phyloP scores from a whole-genome alignment of 2,888 invertebrate genomes.

The Clistopyga incitator region DNA sequence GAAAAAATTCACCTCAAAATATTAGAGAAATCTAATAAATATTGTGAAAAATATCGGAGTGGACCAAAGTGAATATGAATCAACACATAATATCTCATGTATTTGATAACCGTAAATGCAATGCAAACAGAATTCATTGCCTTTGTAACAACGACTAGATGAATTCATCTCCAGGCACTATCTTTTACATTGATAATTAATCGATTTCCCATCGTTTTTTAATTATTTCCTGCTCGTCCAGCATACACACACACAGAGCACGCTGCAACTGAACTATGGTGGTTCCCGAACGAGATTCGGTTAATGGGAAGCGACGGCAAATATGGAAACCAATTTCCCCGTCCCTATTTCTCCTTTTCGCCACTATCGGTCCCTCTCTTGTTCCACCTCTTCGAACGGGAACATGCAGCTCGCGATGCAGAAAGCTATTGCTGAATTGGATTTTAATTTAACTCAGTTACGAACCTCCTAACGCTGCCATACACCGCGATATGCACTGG shows the following conservation, averaged over 20 bases:
- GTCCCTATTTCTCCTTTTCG: conserved; percentile 6
- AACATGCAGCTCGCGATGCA: conserved; percentile 40
- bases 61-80: too few species aligned
- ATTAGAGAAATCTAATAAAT: too few species aligned
- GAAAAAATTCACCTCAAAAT: too few species aligned
- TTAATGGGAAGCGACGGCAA: conserved; percentile 61
- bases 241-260: not conserved
- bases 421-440: conserved; percentile 66
- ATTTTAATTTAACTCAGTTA: conserved; percentile 69
- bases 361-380: conserved; percentile 1
- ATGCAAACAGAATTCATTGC: not conserved
- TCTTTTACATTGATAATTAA: conserved; percentile 31
- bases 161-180: not conserved
- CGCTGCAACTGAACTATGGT: conserved; percentile 42
- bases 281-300: conserved; percentile 52
- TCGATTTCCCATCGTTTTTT: conserved; percentile 14
- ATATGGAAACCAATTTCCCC: conserved; percentile 68
- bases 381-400: not conserved
- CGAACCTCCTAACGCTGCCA: conserved; percentile 15
- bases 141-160: not conserved
- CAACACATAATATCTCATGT: not conserved
- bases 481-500: conserved; percentile 14
- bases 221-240: conserved; percentile 32
- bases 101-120: not conserved
- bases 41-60: too few species aligned